Evolutionary conservation across 2,113 vertebrate genomes (phyloP).

Genomic region (Malurus cyaneus): DNA sequence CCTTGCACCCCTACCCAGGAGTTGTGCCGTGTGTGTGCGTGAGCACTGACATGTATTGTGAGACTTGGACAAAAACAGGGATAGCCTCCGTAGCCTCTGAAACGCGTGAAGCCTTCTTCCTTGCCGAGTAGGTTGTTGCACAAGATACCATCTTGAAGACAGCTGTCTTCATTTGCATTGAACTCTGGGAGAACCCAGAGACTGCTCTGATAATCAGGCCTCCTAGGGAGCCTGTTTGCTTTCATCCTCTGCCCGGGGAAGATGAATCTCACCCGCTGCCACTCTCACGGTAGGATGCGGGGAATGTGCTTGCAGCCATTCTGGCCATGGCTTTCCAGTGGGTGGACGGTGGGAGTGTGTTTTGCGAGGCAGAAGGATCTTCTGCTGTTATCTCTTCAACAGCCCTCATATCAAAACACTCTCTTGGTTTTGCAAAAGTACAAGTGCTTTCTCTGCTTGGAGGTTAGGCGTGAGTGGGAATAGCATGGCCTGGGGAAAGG

Average conservation of each 20-base stretch:
- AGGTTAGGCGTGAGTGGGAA: background rate
- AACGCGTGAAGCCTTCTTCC: background rate
- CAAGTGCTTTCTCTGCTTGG: background rate
- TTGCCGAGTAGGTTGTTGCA: background rate
- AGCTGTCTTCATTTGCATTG: conserved; percentile 4
- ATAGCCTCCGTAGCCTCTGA: background rate
- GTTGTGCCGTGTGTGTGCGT: background rate
- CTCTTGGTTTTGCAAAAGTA: background rate
- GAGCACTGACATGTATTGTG: background rate
- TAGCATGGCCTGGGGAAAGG: background rate
- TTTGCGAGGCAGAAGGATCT: background rate
- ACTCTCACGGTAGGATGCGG: background rate
- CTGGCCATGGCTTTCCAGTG: background rate
- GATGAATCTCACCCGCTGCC: background rate
- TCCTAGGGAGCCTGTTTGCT: background rate
- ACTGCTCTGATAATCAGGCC: background rate
- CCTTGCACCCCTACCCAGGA: background rate
- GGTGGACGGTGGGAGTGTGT: background rate
- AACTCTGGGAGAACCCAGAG: conserved; percentile 8
- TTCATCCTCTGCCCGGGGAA: background rate
- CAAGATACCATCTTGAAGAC: background rate
- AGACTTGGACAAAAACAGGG: background rate
- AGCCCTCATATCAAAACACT: background rate
- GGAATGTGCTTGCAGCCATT: background rate
- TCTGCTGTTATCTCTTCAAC: background rate